Base-by-base conservation (phyloP, 2,888 invertebrate species). In the Dascillus cervinus region DNA sequence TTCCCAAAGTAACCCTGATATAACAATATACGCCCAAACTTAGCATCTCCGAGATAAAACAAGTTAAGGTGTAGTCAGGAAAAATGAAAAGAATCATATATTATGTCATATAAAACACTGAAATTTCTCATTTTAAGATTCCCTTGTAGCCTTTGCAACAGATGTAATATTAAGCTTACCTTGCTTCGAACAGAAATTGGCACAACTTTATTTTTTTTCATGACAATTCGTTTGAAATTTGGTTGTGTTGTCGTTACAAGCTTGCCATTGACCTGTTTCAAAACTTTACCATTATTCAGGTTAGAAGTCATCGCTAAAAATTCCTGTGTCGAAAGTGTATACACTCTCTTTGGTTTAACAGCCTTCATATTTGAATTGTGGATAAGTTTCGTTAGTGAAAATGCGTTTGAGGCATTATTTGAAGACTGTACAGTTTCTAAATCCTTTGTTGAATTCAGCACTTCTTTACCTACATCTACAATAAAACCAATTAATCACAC, bases 401-500 rank as follows among this genome's bases (percentile, higher is more conserved):
- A 37, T 23, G 58, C 48, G 48, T 62, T 62, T 42, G 34, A 11
- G 27, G 27, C 3, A 28, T 26, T 27, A 44, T 37, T 14, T 25
- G 11, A 11, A 23, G 11, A 37, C 26, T 23, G 32, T 59, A 61
- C 46, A 10, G 55, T 50, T 52, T 49, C 70, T 41, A 53, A 37
- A 11, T 56, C 49, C 52, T 67, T 69, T 2, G 71, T 65, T 4
- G 69, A 60, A 52, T 83, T 80, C 46, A 86, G 61, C 46, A 85
- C 77, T 51, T 84, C 66, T 53, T 83, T 84, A 6, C 86, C 86
- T 3, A 83, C 82, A 53, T 86, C 86, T 72, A 62, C 15, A 29
- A 24, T 5, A 34, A 10, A 24, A 14, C 2, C 14, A 13, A 14
- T 11, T n/a, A n/a, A n/a, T n/a, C n/a, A n/a, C n/a, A n/a, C n/a